Evolutionary conservation across 2,113 vertebrate genomes (phyloP), one percentile per base, ranked within the genome.

Genomic region (Falcunculus frontatus): DNA sequence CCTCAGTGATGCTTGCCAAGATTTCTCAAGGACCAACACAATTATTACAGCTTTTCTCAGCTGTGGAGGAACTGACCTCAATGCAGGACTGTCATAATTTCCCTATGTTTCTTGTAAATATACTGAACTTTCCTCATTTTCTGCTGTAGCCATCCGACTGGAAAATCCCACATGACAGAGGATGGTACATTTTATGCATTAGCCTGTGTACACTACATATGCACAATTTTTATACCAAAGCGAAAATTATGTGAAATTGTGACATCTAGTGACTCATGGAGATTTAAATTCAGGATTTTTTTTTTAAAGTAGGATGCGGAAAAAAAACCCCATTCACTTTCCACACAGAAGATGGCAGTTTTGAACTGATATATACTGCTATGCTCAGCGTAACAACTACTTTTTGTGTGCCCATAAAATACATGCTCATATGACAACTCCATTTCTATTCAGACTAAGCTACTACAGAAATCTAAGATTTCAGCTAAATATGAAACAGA

Each of bases 231-330:
- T 88, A 13, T 57, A 93, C n/a, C 16, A 19, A 85, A 57, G 30
- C 53, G 21, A 92, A 73, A 93, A 93, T 65, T 47, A 74, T 27
- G 41, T 89, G 80, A 89, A 96, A 96, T 14, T 92, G 60, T 93
- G 91, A 95, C 88, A 86, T 59, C 95, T 91, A 96, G 89, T 84
- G 89, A 91, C 41, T 93, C 62, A 47, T 7, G 9, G 27, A 88
- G 65, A 92, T 82, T 85, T 75, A 90, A 84, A 92, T 73, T 19
- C 18, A 77, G 17, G 16, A 17, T 14, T 27, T 14, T 41, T 59
- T 49, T 62, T 57, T 73, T 69, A 46, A 80, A 91, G 70, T 52
- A 81, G 14, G 35, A 57, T 26, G 11, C 81, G 39, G 59, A 8
- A 53, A 77, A n/a, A 81, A 77, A 42, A 7, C 17, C 10, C 14